Evolutionary conservation across 2,888 invertebrate genomes (phyloP), one percentile per base, ranked within the genome.

Genomic region (Gymnoscelis rufifasciata): DNA sequence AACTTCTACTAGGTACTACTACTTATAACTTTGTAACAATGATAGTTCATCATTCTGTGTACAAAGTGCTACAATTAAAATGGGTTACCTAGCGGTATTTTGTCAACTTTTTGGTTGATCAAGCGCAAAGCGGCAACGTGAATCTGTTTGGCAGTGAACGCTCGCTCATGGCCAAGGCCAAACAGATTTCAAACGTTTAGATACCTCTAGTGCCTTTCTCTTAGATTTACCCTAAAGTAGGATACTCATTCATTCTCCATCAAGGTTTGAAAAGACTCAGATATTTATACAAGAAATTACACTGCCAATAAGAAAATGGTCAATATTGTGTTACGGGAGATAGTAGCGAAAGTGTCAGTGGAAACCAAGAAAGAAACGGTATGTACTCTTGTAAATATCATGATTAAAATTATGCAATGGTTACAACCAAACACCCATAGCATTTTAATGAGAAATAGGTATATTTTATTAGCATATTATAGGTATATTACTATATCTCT

Each of bases 101-200:
- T 50, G 58, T 54, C 52, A 52, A 62, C 62, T 58, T 60, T 61
- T 68, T 57, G 62, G 54, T 65, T 78, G 72, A 64, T 80, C 78
- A 80, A 73, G 73, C 82, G 78, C 63, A 74, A 66, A 74, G 66
- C 77, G 65, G 56, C 28, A 27, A 60, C 35, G 15, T 10, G 19
- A 35, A n/a, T 19, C 19, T 19, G 19, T 35, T 10, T 35, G 71
- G 71, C 80, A 83, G 83, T 83, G 81, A 84, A 81, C 77, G 83
- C 73, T 62, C 82, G 80, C 80, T 87, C 83, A 87, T 74, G 76
- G 84, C 77, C 87, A 87, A 87, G 86, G 87, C 73, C 77, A 68
- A 80, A 73, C 70, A 63, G 51, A 59, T 58, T 63, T 64, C 75
- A 64, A 52, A 12, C 13, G 11, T 37, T 15, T 38, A 24, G 23